phyloP scores from a whole-genome alignment of 2,113 vertebrate species.

The Athene noctua region DNA sequence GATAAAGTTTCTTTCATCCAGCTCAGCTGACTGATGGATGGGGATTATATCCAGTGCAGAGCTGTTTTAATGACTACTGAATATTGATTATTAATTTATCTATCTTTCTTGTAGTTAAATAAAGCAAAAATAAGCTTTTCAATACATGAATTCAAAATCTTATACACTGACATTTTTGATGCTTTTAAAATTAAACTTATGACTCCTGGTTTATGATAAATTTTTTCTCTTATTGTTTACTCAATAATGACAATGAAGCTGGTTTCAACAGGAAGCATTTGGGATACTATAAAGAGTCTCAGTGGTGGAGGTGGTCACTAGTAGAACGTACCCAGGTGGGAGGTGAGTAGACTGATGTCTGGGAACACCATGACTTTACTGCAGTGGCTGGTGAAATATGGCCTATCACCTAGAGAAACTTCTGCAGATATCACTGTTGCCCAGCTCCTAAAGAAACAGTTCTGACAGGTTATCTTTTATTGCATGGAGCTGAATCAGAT shows the following conservation, averaged over 20 bases:
- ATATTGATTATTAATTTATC: neutral
- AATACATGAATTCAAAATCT: neutral
- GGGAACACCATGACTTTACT: neutral
- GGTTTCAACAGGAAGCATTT: neutral
- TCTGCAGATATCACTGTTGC: neutral
- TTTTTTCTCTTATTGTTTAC: neutral
- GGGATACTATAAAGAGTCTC: neutral
- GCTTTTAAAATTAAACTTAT: neutral
- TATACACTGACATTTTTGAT: rapidly evolving
- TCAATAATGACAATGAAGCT: neutral
- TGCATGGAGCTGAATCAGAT: neutral
- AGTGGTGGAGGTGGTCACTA: neutral
- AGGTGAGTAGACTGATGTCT: neutral
- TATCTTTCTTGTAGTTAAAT: neutral
- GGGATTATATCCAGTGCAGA: neutral
- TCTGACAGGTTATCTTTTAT: neutral
- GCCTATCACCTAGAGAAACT: neutral
- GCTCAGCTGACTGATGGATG: neutral
- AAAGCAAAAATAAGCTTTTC: neutral
- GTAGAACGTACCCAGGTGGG: neutral
- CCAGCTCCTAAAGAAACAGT: neutral
- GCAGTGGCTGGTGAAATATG: neutral
- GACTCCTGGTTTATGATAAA: neutral
- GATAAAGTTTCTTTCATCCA: neutral
- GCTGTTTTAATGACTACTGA: neutral